Evolutionary conservation across 2,888 invertebrate genomes (phyloP).

Genomic region (Fissipunctia ypsillon): DNA sequence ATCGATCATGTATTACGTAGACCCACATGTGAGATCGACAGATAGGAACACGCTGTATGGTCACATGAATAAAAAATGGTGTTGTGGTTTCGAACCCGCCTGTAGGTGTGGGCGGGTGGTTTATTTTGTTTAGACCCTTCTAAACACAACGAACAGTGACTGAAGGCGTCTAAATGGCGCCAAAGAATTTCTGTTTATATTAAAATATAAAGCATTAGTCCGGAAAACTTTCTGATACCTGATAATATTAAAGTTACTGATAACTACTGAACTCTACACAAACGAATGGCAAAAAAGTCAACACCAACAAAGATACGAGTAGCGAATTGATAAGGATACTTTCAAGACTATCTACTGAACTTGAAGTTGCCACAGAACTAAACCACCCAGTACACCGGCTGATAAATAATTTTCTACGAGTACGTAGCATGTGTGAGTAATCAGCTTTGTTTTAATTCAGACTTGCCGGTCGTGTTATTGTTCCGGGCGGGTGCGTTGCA

Average conservation of each 20-base stretch:
- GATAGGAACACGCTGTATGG: constrained; percentile 71
- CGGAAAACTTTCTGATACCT: constrained; percentile 18
- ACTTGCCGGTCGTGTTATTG: constrained; percentile 77
- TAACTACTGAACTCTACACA: constrained; percentile 6
- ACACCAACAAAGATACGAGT: constrained; percentile 11
- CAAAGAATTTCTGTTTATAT: constrained; percentile 24
- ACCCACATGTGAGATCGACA: constrained; percentile 56
- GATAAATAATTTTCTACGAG: constrained; percentile 58
- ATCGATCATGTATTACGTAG: constrained; percentile 48
- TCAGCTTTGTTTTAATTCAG: constrained; percentile 76
- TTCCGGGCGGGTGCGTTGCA: constrained; percentile 81
- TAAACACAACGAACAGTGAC: constrained; percentile 65
- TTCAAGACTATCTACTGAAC: constrained; percentile 4
- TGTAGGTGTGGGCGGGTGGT: constrained; percentile 75
- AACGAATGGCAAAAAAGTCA: not conserved
- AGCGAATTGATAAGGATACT: constrained; percentile 11
- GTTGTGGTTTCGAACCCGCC: constrained; percentile 78
- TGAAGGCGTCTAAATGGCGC: constrained; percentile 60
- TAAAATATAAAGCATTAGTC: constrained; percentile 10
- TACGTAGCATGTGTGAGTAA: constrained; percentile 64
- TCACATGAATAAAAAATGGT: too few relatives aligned
- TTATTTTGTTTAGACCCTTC: constrained; percentile 79
- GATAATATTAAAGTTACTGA: constrained; percentile 5
- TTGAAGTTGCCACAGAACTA: constrained; percentile 10
- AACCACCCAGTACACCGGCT: constrained; percentile 22